Percentiles rank a stretch among this genome's conserved stretches.
These are phyloP conservation scores for Drosophila lacteicornis DNA, from an alignment of 1,140 invertebrate genomes.

Conservation along the genomic window DNA sequence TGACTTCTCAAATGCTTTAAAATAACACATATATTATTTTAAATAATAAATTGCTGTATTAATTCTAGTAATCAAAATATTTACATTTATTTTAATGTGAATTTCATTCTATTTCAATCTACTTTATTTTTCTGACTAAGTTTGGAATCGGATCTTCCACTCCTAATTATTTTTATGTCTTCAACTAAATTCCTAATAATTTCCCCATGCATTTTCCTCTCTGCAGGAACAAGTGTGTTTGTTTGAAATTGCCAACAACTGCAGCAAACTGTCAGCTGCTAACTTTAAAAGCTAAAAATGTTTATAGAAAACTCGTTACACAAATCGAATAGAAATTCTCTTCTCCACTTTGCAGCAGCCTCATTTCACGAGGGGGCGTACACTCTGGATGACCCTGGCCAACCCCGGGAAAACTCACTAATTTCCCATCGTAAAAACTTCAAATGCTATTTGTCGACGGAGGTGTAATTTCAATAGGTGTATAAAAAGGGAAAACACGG, in stretches of 20 bases:
- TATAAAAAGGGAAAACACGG: constrained; percentile 3
- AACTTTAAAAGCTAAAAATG: constrained; percentile 81
- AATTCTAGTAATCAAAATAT: too few species aligned
- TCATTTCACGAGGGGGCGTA: constrained; percentile 44
- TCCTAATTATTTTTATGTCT: background rate
- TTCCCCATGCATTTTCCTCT: constrained; percentile 7
- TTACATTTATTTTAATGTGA: too few species aligned
- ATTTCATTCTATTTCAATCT: too few species aligned
- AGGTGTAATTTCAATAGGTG: constrained; percentile 48
- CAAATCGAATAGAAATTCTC: constrained; percentile 80
- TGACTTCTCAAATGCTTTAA: too few species aligned
- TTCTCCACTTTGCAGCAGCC: constrained; percentile 25
- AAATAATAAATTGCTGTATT: too few species aligned
- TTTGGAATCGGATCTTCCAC: too few species aligned
- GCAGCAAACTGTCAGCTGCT: constrained; percentile 65
- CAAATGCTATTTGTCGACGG: constrained; percentile 42
- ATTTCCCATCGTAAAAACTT: constrained; percentile 60
- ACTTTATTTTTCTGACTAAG: too few species aligned
- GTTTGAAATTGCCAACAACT: constrained; percentile 41
- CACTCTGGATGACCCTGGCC: constrained; percentile 29
- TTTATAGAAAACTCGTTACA: constrained; percentile 83
- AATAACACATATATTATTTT: too few species aligned
- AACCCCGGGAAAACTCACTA: constrained; percentile 40
- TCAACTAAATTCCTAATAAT: background rate
- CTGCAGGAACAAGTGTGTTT: constrained; percentile 8